Evolutionary conservation across 2,888 invertebrate species (phyloP).

Genomic region (Drosophila eohydei): DNA sequence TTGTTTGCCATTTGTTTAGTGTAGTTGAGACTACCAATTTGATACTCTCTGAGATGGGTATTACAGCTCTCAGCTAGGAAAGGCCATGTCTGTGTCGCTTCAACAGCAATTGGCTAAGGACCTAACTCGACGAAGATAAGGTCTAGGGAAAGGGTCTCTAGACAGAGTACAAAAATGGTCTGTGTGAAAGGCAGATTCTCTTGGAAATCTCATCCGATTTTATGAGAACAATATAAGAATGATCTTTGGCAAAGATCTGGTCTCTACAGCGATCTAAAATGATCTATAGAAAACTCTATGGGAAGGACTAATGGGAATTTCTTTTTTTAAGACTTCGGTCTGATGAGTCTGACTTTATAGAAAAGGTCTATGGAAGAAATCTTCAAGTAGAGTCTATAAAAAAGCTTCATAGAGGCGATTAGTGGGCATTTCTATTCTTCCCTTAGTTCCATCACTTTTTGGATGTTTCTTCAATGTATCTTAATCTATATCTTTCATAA

Average conservation of each 20-base stretch:
- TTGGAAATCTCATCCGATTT: not conserved
- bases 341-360: too few relatives aligned
- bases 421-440: too few relatives aligned
- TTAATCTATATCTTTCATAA: too few relatives aligned
- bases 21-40: slow-evolving; percentile 15
- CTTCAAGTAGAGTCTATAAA: too few relatives aligned
- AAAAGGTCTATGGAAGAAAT: too few relatives aligned
- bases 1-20: slow-evolving; percentile 30
- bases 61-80: not conserved
- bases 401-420: too few relatives aligned
- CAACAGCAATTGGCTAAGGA: too few relatives aligned
- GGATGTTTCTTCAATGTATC: too few relatives aligned
- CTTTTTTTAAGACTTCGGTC: too few relatives aligned
- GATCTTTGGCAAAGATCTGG: not conserved
- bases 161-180: not conserved
- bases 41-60: not conserved
- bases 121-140: not conserved
- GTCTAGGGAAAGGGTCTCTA: not conserved
- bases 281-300: not conserved
- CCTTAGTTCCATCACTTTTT: too few relatives aligned
- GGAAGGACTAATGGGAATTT: not conserved
- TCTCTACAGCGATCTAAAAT: not conserved
- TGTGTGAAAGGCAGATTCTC: not conserved
- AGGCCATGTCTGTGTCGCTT: not conserved
- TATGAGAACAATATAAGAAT: not conserved